Evolutionary conservation across 2,113 vertebrate genomes (phyloP).

Genomic region (Leucopternis melanops): DNA sequence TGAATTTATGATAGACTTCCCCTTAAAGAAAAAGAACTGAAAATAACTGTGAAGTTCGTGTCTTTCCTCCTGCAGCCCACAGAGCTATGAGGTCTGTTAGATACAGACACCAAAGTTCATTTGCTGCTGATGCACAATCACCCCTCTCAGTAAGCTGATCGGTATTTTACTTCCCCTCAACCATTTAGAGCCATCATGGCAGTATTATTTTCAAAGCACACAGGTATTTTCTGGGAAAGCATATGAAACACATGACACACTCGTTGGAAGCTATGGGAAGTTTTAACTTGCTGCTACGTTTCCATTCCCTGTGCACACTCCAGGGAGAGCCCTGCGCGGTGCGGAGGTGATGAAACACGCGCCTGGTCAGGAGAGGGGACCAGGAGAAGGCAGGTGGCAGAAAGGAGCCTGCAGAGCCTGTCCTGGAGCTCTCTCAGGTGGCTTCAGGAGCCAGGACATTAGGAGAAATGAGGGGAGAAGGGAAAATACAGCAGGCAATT

Average conservation of each 20-base stretch:
- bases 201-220: not conserved
- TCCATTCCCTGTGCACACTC: not conserved
- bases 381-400: not conserved
- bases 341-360: accelerated
- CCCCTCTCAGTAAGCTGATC: not conserved
- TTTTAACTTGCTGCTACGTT: not conserved
- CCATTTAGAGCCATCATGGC: not conserved
- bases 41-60: not conserved
- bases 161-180: not conserved
- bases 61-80: not conserved
- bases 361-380: accelerated
- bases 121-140: not conserved
- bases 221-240: not conserved
- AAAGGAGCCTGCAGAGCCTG: not conserved
- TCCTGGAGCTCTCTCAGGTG: not conserved
- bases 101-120: not conserved
- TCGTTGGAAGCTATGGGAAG: not conserved
- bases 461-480: not conserved
- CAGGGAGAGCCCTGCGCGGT: not conserved
- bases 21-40: not conserved
- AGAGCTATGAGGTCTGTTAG: not conserved
- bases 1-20: not conserved
- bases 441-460: not conserved
- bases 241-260: not conserved
- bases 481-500: not conserved